Base-by-base conservation (phyloP, 2,888 invertebrate species). In the Zaprionus bogoriensis region DNA sequence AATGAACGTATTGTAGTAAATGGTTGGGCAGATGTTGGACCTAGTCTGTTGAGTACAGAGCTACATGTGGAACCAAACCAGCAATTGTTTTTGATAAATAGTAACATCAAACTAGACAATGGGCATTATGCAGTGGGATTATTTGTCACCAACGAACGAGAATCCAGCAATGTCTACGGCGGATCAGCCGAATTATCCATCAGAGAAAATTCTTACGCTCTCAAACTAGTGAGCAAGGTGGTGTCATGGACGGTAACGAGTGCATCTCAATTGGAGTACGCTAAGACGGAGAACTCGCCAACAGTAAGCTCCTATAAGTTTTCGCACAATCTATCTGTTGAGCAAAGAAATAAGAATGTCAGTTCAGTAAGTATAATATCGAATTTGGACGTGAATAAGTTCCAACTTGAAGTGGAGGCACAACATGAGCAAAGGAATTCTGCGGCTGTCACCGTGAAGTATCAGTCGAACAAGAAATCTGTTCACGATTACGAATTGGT, bases 371-470 rank as follows among this genome's bases (percentile, higher is more conserved):
- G 92, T 62, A 69, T 94, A 0, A 93, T 94, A 50, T 92, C 93
- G 0, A 47, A 46, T 2, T 70, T 77, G 4, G 83, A 84, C 10
- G 68, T 53, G 0, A 67, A 87, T 12, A 86, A 86, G 23, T 68
- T 87, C 5, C 93, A 94, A 69, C 69, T 93, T 0, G 93, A 94
- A 1, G 48, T 94, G 0, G 92, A 93, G 65, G 91, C 93, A 0
- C 90, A 92, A 27, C 94, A 94, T 77, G 91, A 92, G 0, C 93
- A 94, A 62, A 93, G 93, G 20, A 20, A n/a, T 64, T 93, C 93
- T 44, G 91, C 93, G 0, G 92, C 92, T 1, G 86, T 92, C 0
- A 92, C 92, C 46, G 62, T 93, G 1, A 91, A 92, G 10, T 89
- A 91, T 1, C 90, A 92, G 55, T 78, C 87, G 14, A 90, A 92